A percentile compares a stretch with the other conserved stretches of the same genome.
Conservation (phyloP, 1,140 invertebrate genomes). For the Drosophila seguyi region DNA sequence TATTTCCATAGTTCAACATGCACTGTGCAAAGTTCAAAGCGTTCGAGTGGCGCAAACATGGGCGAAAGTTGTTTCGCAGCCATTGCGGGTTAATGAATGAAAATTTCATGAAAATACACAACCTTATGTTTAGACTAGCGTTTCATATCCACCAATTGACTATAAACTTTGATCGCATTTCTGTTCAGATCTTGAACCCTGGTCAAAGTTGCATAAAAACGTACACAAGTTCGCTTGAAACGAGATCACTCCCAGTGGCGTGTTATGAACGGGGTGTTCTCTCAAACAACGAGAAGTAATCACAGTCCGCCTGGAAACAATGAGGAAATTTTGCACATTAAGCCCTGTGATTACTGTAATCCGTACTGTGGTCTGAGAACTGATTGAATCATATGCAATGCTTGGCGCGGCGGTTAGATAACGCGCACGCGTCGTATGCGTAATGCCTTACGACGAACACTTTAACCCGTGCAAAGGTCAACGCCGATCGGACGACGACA, state of each 20-base stretch:
- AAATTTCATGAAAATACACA: constrained; percentile 37
- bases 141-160: background rate
- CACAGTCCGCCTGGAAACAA: constrained; percentile 60
- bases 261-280: constrained; percentile 11
- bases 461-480: constrained; percentile 28
- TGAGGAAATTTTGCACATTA: constrained; percentile 62
- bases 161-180: constrained; percentile 3
- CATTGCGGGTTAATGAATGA: constrained; percentile 54
- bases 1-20: background rate
- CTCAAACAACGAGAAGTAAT: constrained; percentile 33
- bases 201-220: constrained; percentile 47
- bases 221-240: background rate
- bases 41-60: constrained; percentile 4
- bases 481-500: constrained; percentile 2
- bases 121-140: background rate
- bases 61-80: constrained; percentile 43
- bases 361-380: constrained; percentile 17
- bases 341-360: constrained; percentile 45
- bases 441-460: constrained; percentile 18
- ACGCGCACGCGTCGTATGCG: constrained; percentile 37
- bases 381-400: constrained; percentile 42
- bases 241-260: constrained; percentile 28
- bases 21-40: constrained; percentile 36
- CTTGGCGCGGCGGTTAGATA: constrained; percentile 30
- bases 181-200: constrained; percentile 34